A percentile compares a stretch with the other conserved stretches of the same genome.
Conservation (phyloP, 1,140 invertebrate species). For the Bombus consobrinus region DNA sequence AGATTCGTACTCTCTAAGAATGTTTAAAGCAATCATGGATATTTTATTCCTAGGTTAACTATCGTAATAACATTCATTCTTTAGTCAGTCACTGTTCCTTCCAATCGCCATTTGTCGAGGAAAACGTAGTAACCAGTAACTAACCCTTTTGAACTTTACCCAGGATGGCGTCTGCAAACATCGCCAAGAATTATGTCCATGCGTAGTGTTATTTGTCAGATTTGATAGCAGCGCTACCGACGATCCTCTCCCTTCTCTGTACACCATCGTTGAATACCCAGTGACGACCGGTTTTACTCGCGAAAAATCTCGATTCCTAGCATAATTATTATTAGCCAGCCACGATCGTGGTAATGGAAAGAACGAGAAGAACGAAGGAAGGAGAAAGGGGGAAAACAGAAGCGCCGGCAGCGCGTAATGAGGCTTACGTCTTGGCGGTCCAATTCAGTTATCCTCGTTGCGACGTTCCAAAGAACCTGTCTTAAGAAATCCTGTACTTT, state of each 20-base stretch:
- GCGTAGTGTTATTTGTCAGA: conserved; percentile 41
- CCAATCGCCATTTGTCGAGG: neutral
- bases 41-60: neutral
- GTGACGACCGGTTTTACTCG: conserved; percentile 48
- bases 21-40: neutral
- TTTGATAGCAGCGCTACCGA: conserved; percentile 44
- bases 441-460: conserved; percentile 43
- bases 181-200: neutral
- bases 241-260: neutral
- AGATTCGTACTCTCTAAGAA: neutral
- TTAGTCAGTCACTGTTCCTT: neutral
- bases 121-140: neutral
- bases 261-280: neutral
- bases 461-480: conserved; percentile 39
- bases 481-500: neutral
- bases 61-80: neutral
- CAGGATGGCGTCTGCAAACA: too few species aligned
- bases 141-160: neutral
- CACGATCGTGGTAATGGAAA: neutral
- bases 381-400: neutral
- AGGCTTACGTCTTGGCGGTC: conserved; percentile 32
- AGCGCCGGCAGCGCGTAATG: conserved; percentile 38
- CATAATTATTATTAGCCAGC: conserved; percentile 48
- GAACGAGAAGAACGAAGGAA: neutral
- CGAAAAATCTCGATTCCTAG: conserved; percentile 51